Base-by-base conservation (phyloP, 2,113 vertebrate genomes). In the Coptodon rendalli region DNA sequence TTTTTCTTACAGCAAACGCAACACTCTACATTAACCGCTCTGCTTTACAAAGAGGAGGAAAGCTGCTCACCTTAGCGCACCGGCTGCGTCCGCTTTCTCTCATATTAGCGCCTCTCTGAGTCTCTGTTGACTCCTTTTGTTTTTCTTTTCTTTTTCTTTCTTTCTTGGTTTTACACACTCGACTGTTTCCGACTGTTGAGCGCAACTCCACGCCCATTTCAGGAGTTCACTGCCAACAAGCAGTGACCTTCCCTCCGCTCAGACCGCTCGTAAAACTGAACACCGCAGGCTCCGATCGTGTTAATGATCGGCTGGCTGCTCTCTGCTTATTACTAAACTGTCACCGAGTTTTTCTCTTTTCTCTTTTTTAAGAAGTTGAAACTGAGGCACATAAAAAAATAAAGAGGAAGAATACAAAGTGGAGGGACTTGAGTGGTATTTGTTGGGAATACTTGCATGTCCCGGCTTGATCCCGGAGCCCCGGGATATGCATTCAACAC, bases 401-500 rank as follows among this genome's bases (percentile, higher is more conserved):
- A 63, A 29, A 45, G 6, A 24, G 6, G 19, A 22, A 50, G 16
- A 11, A 22, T 66, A 40, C 17, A 34, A 2, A 78, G 48, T 53
- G 48, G 81, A 86, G 53, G 45, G 13, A 34, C 56, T 68, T 57
- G 79, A n/a, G 76, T 10, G 6, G 68, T 45, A 17, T 45, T 86
- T 59, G 0, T 48, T 40, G 22, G 52, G 22, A 57, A 24, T 3
- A 17, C 43, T 5, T 61, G 66, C 95, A 31, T 93, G 95, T 91
- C 80, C 54, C 71, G 85, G 92, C 95, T 90, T 93, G 95, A 93
- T 80, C 79, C 73, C 3, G n/a, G 63, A 38, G 86, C 91, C 87
- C 40, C 87, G 1, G 90, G 92, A 83, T 16, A 84, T 56, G 36
- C 36, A 91, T 91, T 91, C 84, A 83, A 5, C 80, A 27, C 80